These are phyloP conservation scores for Drosophila hydei DNA, from an alignment of 1,140 invertebrate species.

Conservation along the genomic window DNA sequence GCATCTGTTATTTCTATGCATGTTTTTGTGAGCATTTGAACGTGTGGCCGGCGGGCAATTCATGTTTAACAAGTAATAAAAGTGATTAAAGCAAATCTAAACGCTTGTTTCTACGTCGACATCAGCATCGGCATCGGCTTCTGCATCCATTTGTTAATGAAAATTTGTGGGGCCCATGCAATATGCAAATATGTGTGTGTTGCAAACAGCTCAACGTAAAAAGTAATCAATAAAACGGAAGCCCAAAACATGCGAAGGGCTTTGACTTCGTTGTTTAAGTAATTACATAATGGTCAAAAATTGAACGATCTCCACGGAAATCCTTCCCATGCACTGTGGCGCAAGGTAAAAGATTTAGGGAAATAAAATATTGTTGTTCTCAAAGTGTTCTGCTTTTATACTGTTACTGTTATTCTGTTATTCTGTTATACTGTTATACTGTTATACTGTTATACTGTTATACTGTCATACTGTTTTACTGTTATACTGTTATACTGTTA, in stretches of 20 bases:
- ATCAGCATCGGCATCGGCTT: slow-evolving; percentile 9
- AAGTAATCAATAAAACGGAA: slow-evolving; percentile 71
- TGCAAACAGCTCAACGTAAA: slow-evolving; percentile 14
- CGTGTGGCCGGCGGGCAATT: slow-evolving; percentile 58
- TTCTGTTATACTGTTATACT: not conserved
- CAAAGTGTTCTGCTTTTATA: not conserved
- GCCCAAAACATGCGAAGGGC: slow-evolving; percentile 31
- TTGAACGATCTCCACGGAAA: slow-evolving; percentile 4
- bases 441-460: not conserved
- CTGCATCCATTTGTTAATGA: slow-evolving; percentile 66
- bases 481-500: too few relatives aligned
- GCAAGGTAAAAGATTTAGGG: not conserved
- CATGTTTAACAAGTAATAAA: slow-evolving; percentile 79
- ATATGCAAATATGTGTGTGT: slow-evolving; percentile 54
- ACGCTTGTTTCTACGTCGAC: slow-evolving; percentile 49
- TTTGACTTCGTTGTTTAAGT: slow-evolving; percentile 65
- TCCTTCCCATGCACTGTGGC: slow-evolving; percentile 4
- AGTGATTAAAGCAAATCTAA: slow-evolving; percentile 78
- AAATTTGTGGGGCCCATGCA: slow-evolving; percentile 47
- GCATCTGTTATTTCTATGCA: slow-evolving; percentile 3
- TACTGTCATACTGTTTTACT: too few relatives aligned
- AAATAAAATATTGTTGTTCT: too few relatives aligned
- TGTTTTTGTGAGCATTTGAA: slow-evolving; percentile 24
- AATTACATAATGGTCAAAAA: slow-evolving; percentile 56
- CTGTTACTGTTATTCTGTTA: not conserved